phyloP scores from a whole-genome alignment of 2,113 vertebrate genomes.

The Sorex araneus region DNA sequence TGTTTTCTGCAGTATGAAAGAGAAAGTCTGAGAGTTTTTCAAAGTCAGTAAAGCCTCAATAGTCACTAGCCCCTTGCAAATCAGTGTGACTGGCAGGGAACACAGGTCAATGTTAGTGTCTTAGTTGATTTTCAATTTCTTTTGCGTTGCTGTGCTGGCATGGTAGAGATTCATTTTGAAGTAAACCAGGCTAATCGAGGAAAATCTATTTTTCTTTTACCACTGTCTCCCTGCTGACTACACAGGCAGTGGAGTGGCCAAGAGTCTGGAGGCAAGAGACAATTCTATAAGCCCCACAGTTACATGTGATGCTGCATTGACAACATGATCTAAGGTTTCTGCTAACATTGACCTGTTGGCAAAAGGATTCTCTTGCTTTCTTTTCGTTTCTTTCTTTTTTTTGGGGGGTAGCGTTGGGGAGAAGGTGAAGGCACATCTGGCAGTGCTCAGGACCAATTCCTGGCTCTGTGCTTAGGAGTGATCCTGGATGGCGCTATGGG shows the following conservation, averaged over 20 bases:
- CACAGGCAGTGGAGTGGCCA: not conserved
- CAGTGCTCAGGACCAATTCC: too few relatives aligned
- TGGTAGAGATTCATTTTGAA: not conserved
- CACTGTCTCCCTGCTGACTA: not conserved
- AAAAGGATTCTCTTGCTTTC: not conserved
- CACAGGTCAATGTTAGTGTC: conserved; percentile 11
- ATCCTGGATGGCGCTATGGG: too few relatives aligned
- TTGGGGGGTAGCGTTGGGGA: too few relatives aligned
- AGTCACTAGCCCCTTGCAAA: conserved; percentile 5
- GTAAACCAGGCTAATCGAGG: not conserved
- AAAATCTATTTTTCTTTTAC: not conserved
- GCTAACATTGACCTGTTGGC: not conserved
- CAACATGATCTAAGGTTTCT: not conserved
- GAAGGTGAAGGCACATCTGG: too few relatives aligned
- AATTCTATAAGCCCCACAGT: not conserved
- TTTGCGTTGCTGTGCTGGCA: conserved; percentile 12
- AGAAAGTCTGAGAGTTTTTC: not conserved
- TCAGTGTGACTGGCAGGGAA: not conserved
- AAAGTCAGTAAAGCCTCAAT: conserved; percentile 4
- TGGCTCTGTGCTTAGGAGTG: too few relatives aligned
- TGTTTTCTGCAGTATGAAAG: not conserved
- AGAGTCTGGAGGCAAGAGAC: not conserved
- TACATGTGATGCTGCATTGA: not conserved
- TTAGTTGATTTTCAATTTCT: conserved; percentile 36
- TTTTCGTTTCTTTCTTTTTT: not conserved